Evolutionary conservation across 2,888 invertebrate species (phyloP).

Genomic region (Campoplex capitator): DNA sequence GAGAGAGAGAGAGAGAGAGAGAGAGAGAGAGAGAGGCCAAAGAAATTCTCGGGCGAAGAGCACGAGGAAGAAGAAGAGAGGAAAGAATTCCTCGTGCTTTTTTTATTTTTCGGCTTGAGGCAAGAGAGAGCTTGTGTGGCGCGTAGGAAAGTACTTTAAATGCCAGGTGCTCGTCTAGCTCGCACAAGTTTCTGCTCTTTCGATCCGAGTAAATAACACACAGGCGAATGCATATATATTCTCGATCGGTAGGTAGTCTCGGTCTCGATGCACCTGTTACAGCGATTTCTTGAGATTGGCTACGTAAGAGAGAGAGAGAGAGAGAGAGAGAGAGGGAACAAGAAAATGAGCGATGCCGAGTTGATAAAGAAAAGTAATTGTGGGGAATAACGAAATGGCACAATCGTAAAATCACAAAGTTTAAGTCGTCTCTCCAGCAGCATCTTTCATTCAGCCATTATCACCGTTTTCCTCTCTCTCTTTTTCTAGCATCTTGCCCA

Average conservation of each 20-base stretch:
- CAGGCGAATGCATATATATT: neutral
- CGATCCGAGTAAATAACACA: conserved; percentile 2
- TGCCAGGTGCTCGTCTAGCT: conserved; percentile 22
- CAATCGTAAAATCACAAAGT: conserved; percentile 23
- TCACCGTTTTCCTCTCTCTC: neutral
- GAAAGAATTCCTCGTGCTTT: conserved; percentile 13
- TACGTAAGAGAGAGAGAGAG: conserved; percentile 17
- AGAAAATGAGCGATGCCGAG: conserved; percentile 30
- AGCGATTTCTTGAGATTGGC: conserved; percentile 48
- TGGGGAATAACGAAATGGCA: conserved; percentile 20
- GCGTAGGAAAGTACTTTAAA: conserved; percentile 6
- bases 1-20: neutral
- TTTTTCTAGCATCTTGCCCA: conserved; percentile 20
- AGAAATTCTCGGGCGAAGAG: neutral
- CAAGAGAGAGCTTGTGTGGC: conserved; percentile 4
- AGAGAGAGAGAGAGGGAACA: neutral
- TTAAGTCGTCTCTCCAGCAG: conserved; percentile 7
- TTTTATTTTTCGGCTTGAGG: neutral
- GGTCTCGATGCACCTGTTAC: conserved; percentile 52
- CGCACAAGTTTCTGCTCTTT: conserved; percentile 1
- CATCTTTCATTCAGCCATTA: conserved; percentile 16
- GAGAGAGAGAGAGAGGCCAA: neutral
- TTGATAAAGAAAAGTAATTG: conserved; percentile 30
- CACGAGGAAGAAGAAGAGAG: conserved; percentile 9
- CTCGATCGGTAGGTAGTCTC: neutral